Evolutionary conservation across 2,113 vertebrate genomes (phyloP).

Genomic region (Pipa parva): DNA sequence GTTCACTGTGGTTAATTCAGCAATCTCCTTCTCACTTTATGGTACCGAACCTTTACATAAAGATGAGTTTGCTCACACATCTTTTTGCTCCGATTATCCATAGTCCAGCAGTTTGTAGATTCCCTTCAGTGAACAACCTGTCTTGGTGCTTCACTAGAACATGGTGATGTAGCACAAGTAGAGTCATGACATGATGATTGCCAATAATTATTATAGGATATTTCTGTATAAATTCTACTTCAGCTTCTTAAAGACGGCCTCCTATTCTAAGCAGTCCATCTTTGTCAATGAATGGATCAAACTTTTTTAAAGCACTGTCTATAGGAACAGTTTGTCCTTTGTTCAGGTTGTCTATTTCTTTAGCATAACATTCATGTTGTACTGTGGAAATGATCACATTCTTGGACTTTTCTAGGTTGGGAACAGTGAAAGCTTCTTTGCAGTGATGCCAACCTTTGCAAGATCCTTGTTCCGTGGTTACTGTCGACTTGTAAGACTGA

Average conservation of each 20-base stretch:
- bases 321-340: no score
- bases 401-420: not conserved
- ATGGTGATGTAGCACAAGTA: not conserved
- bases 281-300: not conserved
- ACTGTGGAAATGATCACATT: no score
- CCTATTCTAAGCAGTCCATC: not conserved
- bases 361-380: no score
- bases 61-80: not conserved
- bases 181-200: not conserved
- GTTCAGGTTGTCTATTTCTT: no score
- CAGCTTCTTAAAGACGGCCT: not conserved
- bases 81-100: not conserved
- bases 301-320: no score
- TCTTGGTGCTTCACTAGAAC: not conserved
- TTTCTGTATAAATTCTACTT: not conserved
- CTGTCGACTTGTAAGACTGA: not conserved
- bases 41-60: no score
- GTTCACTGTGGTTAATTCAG: no score
- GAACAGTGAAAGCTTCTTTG: not conserved
- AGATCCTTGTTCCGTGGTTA: not conserved
- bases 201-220: no score
- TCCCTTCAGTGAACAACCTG: not conserved
- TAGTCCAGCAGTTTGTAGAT: not conserved
- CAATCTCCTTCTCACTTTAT: no score
- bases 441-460: slow-evolving; percentile 1